Evolutionary conservation across 2,797 vertebrate genomes (phyloP), one percentile per base, ranked within the genome.

Genomic region (Channa striata): DNA sequence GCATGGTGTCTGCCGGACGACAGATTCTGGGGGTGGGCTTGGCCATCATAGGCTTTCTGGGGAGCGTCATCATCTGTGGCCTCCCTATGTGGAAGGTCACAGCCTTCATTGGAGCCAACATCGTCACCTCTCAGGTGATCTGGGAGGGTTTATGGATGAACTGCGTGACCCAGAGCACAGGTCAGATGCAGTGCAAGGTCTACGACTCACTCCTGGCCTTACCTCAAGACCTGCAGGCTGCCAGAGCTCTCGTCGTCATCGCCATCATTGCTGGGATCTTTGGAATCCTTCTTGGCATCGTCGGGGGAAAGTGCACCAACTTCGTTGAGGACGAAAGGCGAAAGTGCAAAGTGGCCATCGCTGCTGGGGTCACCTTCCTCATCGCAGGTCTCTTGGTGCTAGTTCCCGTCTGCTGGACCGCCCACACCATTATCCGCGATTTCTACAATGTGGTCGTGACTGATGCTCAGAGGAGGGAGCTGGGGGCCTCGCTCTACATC

Each of bases 121-220:
- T 97, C 1, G 91, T 98, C 87, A 95, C 94, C 0, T 82, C 95
- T 0, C 96, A 97, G 90, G 91, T 92, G 64, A 91, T 94, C 74
- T 97, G 96, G 96, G 96, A 98, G 72, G 97, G 97, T 46, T 83
- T 99, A 69, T 98, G 97, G 96, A 97, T 97, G 96, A 94, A 85
- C 91, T 98, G 97, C 4, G 95, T 97, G 82, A 94, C 93, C 54
- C 95, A 97, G 92, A 96, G 95, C 79, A 98, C 96, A 0, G 96
- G 96, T 11, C 96, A 97, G 89, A 97, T 96, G 94, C 96, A 97
- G 66, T 97, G 96, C 88, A 96, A 96, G 67, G 75, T 96, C 65
- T 96, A 98, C 8, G 96, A 97, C 83, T 97, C 96, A 0, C 20
- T 97, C 63, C 91, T 97, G 74, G 93, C 90, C 0, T 81, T 97